Percentiles rank a stretch among this genome's conserved stretches.
phyloP scores from a whole-genome alignment of 2,888 invertebrate species.

The Drosophila sordidapex region DNA sequence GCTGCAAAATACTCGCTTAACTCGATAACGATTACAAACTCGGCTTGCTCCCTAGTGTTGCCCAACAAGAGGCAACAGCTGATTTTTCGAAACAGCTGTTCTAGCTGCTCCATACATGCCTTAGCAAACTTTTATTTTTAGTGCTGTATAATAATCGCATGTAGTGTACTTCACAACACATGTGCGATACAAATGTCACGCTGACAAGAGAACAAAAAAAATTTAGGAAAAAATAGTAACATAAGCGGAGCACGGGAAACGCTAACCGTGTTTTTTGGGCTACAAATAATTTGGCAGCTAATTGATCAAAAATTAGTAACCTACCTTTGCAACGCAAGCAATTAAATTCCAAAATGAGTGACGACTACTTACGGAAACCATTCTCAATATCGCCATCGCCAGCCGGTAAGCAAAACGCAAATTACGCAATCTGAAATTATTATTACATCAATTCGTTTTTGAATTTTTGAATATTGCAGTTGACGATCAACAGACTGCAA shows the following conservation, averaged over 20 bases:
- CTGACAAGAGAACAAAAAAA: conserved; percentile 51
- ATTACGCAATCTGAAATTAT: conserved; percentile 74
- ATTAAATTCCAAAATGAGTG: conserved; percentile 82
- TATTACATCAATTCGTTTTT: conserved; percentile 44
- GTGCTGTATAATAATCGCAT: conserved; percentile 40
- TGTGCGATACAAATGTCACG: conserved; percentile 58
- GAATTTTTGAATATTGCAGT: conserved; percentile 47
- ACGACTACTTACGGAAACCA: conserved; percentile 84
- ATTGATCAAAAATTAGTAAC: conserved; percentile 51
- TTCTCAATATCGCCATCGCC: conserved; percentile 77
- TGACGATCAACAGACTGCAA: conserved; percentile 61
- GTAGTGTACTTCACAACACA: conserved; percentile 53
- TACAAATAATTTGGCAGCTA: conserved; percentile 50
- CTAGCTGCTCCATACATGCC: conserved; percentile 11
- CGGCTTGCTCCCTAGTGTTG: conserved; percentile 10
- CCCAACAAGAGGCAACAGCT: conserved; percentile 26
- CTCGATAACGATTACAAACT: conserved; percentile 37
- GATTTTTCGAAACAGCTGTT: conserved; percentile 33
- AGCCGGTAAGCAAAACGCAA: conserved; percentile 76
- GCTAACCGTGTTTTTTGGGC: conserved; percentile 49
- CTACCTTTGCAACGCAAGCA: conserved; percentile 42
- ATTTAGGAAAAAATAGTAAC: conserved; percentile 51
- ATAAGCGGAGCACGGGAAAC: conserved; percentile 52
- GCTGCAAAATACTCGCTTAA: conserved; percentile 39
- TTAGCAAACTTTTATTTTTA: neutral